phyloP scores from a whole-genome alignment of 64 coral and sea anemone species.

The Montipora capricornis region DNA sequence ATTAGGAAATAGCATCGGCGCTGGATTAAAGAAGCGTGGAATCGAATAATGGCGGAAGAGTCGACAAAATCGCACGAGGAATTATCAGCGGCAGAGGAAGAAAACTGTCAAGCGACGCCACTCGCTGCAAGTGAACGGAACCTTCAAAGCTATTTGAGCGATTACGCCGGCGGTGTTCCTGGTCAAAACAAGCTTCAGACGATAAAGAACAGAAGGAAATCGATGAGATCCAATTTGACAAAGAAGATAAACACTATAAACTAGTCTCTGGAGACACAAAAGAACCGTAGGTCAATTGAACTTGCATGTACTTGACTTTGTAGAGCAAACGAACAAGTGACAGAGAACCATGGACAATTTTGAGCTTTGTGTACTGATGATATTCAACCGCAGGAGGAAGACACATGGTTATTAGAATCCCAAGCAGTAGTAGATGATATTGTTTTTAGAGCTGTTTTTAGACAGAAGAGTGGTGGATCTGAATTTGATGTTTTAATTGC shows the following conservation, averaged over 20 bases:
- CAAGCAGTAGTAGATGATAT: slow-evolving; percentile 21
- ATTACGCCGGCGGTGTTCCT: slow-evolving; percentile 6
- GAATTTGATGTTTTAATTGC: neutral
- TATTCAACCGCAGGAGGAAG: slow-evolving; percentile 3
- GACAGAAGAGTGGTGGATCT: neutral
- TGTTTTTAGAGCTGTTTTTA: neutral
- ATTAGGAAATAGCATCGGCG: neutral
- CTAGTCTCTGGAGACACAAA: neutral
- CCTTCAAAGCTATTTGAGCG: neutral
- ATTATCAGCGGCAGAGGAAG: too few relatives aligned
- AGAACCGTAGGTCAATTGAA: slow-evolving; percentile 4
- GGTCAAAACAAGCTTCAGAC: neutral
- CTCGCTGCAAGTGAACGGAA: neutral
- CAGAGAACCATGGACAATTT: slow-evolving; percentile 29
- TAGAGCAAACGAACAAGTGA: slow-evolving; percentile 1
- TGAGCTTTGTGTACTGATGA: neutral
- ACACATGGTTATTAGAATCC: slow-evolving; percentile 37
- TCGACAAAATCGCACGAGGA: neutral
- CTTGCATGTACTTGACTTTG: neutral
- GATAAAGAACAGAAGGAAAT: slow-evolving; percentile 29
- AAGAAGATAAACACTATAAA: slow-evolving; percentile 33
- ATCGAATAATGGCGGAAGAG: neutral
- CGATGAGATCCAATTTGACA: slow-evolving; percentile 8
- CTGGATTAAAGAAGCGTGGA: neutral
- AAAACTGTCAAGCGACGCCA: too few relatives aligned